Evolutionary conservation across 2,797 vertebrate species (phyloP), one percentile per base, ranked within the genome.

Genomic region (Cichlasoma orientale): DNA sequence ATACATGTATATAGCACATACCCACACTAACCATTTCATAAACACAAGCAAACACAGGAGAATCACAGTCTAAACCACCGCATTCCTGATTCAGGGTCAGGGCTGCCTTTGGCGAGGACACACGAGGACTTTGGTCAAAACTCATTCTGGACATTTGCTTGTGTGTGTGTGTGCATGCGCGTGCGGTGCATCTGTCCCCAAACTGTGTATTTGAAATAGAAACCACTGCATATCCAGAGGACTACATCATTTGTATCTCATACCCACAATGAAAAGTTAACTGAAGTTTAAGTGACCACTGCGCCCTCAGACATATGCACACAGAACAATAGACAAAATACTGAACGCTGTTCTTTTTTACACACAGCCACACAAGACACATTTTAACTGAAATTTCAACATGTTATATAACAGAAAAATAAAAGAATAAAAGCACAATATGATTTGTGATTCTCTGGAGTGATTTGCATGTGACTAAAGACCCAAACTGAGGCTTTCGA

Each of bases 151-250:
- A 56, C 25, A 12, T 53, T 75, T 58, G 50, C 68, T 16, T 83
- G 72, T 83, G 70, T 86, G 73, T 59, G 33, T 52, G 16, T 72
- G 47, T 72, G n/a, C 8, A 7, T 8, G 31, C 6, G 29, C 6
- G 29, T 77, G 78, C 12, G 71, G 72, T 76, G 74, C 29, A 68
- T 86, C 36, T 70, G 81, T 79, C 58, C 58, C 77, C 44, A 78
- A 80, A 82, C 61, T 91, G 89, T 88, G 61, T 90, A 84, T 92
- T 90, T 92, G 70, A 83, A 86, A 78, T 50, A 84, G 73, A 90
- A 89, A 90, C 90, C 87, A 5, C 90, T 78, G 83, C 90, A 86
- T 88, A 75, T 74, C 72, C 80, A 44, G 74, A 74, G 84, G 19
- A 54, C 77, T 53, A 74, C 84, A 78, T 92, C 84, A 90, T 84